Evolutionary conservation across 2,888 invertebrate species (phyloP), one percentile per base, ranked within the genome.

Genomic region (Perithous albicinctus): DNA sequence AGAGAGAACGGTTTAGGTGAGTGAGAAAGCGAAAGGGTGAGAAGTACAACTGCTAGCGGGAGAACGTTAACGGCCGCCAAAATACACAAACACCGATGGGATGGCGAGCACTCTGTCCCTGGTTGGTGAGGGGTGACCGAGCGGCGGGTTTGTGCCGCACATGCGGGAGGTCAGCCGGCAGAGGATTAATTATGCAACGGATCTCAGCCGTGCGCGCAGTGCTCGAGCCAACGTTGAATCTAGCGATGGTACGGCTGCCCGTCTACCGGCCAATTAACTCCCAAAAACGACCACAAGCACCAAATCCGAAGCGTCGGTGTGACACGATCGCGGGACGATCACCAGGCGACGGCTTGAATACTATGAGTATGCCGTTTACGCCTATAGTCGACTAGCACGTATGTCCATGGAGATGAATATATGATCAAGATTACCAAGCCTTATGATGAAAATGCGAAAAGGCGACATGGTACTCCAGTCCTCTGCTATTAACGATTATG

Each of bases 111-210:
- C 48, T 35, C 29, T 56, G 59, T 64, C 29, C 35, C 38, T 38
- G 35, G 20, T 23, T 29, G 10, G 56, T 26, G 32, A 46, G 66
- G 51, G 43, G 61, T 32, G 64, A 59, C 38, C 70, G 32, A 56
- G 59, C 74, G 73, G 46, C 41, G 67, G 26, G 80, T 51, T 77
- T 82, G 77, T 59, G 81, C 78, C 84, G 38, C 67, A 80, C 83
- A 84, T 85, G 85, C 80, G 67, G 83, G 88, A 90, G 90, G 89
- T 91, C 89, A 89, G 87, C 87, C 87, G 85, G 83, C 87, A 86
- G 83, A 88, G 87, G 86, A 90, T 91, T 90, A 91, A 91, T 91
- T 90, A 91, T 91, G 91, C 90, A 91, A 78, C 86, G 88, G 85
- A 86, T 86, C 85, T 86, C 86, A 82, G 85, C 66, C 76, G 70